A percentile compares a stretch with the other conserved stretches of the same genome.
Conservation (phyloP, 2,888 invertebrate species). For the Allygus modestus region DNA sequence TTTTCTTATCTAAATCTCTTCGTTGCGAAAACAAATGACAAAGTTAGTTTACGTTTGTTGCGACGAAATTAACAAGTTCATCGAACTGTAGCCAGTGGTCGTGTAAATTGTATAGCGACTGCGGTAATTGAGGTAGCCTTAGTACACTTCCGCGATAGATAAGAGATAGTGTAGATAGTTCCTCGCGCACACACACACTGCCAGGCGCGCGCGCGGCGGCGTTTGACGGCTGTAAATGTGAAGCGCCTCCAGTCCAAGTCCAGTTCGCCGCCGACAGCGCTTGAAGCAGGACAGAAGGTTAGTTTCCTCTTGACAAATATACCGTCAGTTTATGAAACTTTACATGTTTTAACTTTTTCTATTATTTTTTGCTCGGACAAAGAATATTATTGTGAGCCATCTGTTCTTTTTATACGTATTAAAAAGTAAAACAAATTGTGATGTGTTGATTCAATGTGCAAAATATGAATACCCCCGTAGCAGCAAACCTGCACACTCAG, state of each 20-base stretch:
- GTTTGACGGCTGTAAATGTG: not conserved
- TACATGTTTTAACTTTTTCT: too few species aligned
- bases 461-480: too few species aligned
- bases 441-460: too few species aligned
- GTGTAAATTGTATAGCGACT: not conserved
- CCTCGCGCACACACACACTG: not conserved
- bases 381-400: too few species aligned
- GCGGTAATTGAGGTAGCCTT: not conserved
- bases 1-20: too few species aligned
- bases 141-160: constrained; percentile 37
- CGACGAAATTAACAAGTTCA: not conserved
- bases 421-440: too few species aligned
- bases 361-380: too few species aligned
- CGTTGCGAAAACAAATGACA: too few species aligned
- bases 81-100: not conserved
- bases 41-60: too few species aligned
- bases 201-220: not conserved
- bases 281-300: not conserved
- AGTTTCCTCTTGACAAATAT: not conserved
- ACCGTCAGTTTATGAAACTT: too few species aligned
- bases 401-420: too few species aligned
- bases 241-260: not conserved
- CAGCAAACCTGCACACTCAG: too few species aligned
- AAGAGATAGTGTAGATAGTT: not conserved
- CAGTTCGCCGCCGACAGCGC: not conserved